A percentile compares a stretch with the other conserved stretches of the same genome.
Conservation (phyloP, 1,140 invertebrate species). For the Metopolophium dirhodum region DNA sequence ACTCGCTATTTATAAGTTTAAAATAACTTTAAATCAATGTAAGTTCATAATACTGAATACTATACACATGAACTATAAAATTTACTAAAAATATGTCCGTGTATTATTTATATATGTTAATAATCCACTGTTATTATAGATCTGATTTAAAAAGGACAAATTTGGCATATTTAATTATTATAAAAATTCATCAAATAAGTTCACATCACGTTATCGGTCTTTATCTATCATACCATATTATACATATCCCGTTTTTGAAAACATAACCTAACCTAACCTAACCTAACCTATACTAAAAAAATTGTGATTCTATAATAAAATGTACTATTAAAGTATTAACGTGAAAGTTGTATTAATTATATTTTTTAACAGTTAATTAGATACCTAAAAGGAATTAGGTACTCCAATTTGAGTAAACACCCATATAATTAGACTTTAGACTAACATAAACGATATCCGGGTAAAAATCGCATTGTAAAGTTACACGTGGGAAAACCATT, state of each 20-base stretch:
- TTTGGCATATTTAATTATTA: not conserved
- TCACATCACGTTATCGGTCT: not conserved
- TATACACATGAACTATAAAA: not conserved
- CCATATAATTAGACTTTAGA: not conserved
- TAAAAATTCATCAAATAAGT: not conserved
- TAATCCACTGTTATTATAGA: not conserved
- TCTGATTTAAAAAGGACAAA: not conserved
- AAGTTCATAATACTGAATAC: not conserved
- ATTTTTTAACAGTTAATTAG: not conserved
- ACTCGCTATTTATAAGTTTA: not conserved
- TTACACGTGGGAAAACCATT: not conserved
- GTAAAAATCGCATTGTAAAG: not conserved
- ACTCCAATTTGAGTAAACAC: not conserved
- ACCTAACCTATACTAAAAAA: too few relatives aligned
- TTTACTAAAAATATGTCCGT: not conserved
- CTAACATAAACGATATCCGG: not conserved
- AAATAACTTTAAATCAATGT: not conserved
- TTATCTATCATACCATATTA: not conserved
- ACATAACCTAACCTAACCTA: too few relatives aligned
- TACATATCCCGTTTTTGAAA: not conserved
- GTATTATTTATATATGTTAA: not conserved
- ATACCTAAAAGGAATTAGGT: not conserved
- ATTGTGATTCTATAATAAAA: not conserved
- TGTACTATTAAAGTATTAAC: not conserved
- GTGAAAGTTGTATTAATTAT: not conserved